Percentiles rank a stretch among this genome's conserved stretches.
Evolutionary conservation across 2,113 vertebrate species (phyloP).

Genomic region (Pelobates fuscus): DNA sequence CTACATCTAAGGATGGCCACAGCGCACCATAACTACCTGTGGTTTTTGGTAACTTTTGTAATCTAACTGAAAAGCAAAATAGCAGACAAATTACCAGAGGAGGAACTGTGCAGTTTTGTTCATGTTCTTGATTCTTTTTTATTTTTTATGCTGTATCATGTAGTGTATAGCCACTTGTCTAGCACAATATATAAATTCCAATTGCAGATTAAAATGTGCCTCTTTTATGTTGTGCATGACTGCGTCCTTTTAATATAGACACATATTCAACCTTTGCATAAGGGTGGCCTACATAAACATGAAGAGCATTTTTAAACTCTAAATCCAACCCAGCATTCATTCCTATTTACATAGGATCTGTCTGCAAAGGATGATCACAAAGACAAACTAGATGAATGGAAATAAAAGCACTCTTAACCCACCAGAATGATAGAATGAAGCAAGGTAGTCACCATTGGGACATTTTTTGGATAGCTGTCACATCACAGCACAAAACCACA

Average conservation of each 20-base stretch:
- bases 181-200: too few species aligned
- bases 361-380: neutral
- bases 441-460: neutral
- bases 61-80: too few species aligned
- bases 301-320: neutral
- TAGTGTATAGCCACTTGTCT: too few species aligned
- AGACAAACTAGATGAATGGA: constrained; percentile 3
- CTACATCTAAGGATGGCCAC: too few species aligned
- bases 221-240: too few species aligned
- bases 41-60: too few species aligned
- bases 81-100: too few species aligned
- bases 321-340: neutral
- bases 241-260: neutral
- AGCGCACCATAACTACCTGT: too few species aligned
- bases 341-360: neutral
- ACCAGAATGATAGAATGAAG: neutral
- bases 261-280: neutral
- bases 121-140: too few species aligned
- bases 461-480: constrained; percentile 12
- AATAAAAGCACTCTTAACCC: neutral
- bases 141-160: too few species aligned
- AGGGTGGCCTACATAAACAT: neutral
- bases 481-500: neutral
- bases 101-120: too few species aligned
- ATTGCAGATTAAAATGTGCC: too few species aligned